phyloP scores from a whole-genome alignment of 2,888 invertebrate species.

The Strigamia crassipes region DNA sequence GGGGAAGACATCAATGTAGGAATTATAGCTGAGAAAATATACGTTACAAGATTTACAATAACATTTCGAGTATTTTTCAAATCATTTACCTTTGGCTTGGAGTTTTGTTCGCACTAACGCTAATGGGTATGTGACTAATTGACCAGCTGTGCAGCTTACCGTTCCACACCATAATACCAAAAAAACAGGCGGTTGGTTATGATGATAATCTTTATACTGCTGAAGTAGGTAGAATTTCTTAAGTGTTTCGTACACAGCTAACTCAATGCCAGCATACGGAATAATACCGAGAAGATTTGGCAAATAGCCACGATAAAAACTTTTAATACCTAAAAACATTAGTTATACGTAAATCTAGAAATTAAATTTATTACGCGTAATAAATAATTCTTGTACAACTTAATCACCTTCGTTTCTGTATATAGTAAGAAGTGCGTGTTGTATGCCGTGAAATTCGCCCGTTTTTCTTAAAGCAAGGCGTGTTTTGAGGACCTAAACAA shows the following conservation, averaged over 20 bases:
- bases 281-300: constrained; percentile 11
- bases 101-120: not conserved
- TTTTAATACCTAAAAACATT: not conserved
- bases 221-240: not conserved
- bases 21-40: not conserved
- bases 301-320: not conserved
- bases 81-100: constrained; percentile 2
- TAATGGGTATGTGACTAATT: not conserved
- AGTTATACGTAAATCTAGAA: too few relatives aligned
- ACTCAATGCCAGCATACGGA: constrained; percentile 5
- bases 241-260: not conserved
- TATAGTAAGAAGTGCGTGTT: not conserved
- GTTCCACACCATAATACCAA: not conserved
- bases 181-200: not conserved
- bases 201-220: not conserved
- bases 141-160: constrained; percentile 2
- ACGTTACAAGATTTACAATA: too few relatives aligned
- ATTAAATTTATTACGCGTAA: not conserved
- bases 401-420: not conserved
- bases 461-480: not conserved
- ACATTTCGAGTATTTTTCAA: too few relatives aligned
- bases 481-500: not conserved
- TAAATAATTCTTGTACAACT: not conserved
- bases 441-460: not conserved
- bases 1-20: not conserved